phyloP scores from a whole-genome alignment of 2,888 invertebrate species.

The Hydrotaea cyrtoneurina region DNA sequence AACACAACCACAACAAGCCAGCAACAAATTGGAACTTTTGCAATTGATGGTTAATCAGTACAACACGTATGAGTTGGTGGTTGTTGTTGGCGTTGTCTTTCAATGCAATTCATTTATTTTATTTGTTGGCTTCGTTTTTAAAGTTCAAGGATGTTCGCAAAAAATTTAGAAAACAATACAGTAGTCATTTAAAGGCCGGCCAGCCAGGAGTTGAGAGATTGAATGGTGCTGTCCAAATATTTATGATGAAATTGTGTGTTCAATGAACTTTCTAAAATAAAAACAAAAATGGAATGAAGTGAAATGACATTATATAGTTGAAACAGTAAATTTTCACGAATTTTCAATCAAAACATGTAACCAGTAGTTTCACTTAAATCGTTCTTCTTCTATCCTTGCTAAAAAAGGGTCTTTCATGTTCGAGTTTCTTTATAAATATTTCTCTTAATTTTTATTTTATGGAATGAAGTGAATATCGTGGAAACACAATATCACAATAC shows the following conservation, averaged over 20 bases:
- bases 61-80: background rate
- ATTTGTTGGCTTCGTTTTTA: background rate
- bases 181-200: background rate
- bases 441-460: no score
- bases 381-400: no score
- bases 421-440: no score
- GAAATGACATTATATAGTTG: no score
- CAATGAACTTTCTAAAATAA: no score
- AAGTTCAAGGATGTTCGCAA: conserved; percentile 21
- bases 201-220: background rate
- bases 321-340: no score
- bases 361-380: no score
- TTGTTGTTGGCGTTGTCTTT: background rate
- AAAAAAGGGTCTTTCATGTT: no score
- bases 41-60: conserved; percentile 33
- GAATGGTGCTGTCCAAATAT: background rate
- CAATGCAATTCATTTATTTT: conserved; percentile 25
- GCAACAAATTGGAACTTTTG: conserved; percentile 30
- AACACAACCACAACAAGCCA: background rate
- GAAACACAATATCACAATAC: no score
- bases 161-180: background rate
- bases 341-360: no score
- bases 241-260: background rate
- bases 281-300: no score
- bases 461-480: no score